Base-by-base conservation (phyloP, 2,113 vertebrate species). In the Aspiorhynchus laticeps region DNA sequence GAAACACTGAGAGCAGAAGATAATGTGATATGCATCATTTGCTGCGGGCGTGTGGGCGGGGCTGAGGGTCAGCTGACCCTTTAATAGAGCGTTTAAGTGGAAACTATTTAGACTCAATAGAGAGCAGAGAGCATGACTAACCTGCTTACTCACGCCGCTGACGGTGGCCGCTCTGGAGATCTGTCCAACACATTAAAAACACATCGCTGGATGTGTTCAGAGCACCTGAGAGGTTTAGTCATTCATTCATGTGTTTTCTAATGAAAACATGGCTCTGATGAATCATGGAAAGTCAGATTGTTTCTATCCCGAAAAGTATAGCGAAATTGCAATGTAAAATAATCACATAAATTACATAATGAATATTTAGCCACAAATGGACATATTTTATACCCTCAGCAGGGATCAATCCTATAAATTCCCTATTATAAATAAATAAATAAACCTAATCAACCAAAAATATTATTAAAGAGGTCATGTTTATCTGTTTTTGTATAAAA, bases 61-160 rank as follows among this genome's bases (percentile, higher is more conserved):
- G 53, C n/a, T 56, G 74, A 73, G 33, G 83, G 63, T 93, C 95
- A 96, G 94, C 28, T 97, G 96, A 97, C 96, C 96, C 96, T 95
- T 98, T 98, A 98, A 98, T 97, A 97, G 96, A 95, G 96, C 95
- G 95, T 97, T 98, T 97, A 97, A 96, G 96, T 96, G 95, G 96
- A 95, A 96, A 93, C 95, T 93, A 96, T 97, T 97, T 95, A 95
- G 91, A 93, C 92, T 91, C 94, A 95, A 96, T 94, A 94, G 95
- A 93, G 96, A 96, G 95, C 96, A 93, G 96, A 95, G 96, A 95
- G 95, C 96, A 93, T 97, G 96, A 98, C 97, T 95, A 98, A 98
- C 95, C 93, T 93, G 92, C 96, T 98, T 97, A 94, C 95, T 95
- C 95, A 94, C 95, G 96, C 96, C 95, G 96, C 93, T 93, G 95